A percentile compares a stretch with the other conserved stretches of the same genome.
These are phyloP conservation scores for Otolemur crassicaudatus DNA, from an alignment of 2,797 vertebrate species.

Conservation along the genomic window DNA sequence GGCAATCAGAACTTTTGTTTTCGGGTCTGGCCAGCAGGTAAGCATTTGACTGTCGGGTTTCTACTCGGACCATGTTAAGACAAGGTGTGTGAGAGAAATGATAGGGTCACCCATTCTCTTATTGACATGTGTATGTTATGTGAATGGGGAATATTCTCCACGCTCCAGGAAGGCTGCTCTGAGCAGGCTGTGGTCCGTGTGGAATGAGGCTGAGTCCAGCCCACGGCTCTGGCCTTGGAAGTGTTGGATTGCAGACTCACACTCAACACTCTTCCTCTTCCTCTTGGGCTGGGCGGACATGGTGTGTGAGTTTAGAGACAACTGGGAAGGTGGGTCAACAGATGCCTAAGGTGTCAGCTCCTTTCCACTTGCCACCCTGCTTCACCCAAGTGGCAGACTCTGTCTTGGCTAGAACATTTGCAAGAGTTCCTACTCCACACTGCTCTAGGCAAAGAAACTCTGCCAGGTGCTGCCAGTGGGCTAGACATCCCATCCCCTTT, in stretches of 20 bases:
- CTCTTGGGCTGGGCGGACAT: neutral
- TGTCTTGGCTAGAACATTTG: neutral
- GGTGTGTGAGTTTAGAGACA: neutral
- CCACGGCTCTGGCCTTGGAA: too few relatives aligned
- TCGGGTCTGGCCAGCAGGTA: neutral
- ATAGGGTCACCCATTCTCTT: neutral
- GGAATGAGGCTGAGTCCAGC: neutral
- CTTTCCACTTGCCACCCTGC: too few relatives aligned
- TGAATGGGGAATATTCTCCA: too few relatives aligned
- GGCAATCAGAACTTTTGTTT: neutral
- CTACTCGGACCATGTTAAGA: neutral
- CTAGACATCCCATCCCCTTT: neutral
- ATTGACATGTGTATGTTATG: accelerated
- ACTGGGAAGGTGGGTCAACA: accelerated
- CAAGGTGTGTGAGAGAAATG: too few relatives aligned
- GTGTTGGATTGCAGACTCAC: accelerated
- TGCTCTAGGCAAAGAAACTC: neutral
- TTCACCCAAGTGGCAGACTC: too few relatives aligned
- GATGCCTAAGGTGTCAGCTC: too few relatives aligned
- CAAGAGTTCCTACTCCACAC: neutral
- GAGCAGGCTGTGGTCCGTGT: accelerated
- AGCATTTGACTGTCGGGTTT: neutral
- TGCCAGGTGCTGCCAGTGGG: neutral
- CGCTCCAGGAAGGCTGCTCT: neutral
- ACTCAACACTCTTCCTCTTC: too few relatives aligned